Evolutionary conservation across 1,140 invertebrate species (phyloP).

Genomic region (Ruditapes philippinarum): DNA sequence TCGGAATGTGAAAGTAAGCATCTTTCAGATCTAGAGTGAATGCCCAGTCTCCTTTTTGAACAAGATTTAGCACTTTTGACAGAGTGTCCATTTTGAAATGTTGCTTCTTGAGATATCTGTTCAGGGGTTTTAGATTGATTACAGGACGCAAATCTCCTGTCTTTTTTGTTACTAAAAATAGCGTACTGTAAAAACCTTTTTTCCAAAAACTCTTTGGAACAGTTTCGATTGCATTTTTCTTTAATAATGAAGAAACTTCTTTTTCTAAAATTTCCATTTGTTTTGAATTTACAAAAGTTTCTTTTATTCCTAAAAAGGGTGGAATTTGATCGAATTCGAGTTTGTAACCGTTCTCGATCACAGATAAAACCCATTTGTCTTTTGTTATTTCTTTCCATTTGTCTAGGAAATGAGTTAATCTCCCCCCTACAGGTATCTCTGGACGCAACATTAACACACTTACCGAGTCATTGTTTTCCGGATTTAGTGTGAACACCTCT

Average conservation of each 20-base stretch:
- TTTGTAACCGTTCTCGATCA: neutral
- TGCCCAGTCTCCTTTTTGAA: constrained; percentile 28
- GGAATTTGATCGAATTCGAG: neutral
- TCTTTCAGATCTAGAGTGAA: constrained; percentile 53
- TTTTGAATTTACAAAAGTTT: neutral
- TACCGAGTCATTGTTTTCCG: neutral
- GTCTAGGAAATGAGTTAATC: neutral
- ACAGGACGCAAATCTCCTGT: constrained; percentile 22
- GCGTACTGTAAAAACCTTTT: neutral
- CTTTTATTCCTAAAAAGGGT: neutral
- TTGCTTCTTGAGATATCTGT: constrained; percentile 25
- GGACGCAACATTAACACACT: neutral
- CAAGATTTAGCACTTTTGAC: neutral
- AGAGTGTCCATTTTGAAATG: constrained; percentile 51
- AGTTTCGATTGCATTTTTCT: neutral
- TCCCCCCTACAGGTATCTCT: neutral
- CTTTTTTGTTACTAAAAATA: neutral
- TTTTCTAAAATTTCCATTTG: neutral
- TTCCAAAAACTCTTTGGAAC: neutral
- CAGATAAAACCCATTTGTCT: neutral
- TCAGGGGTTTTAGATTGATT: constrained; percentile 35
- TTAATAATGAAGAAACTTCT: neutral
- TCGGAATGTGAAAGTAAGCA: constrained; percentile 19
- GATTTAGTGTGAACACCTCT: too few relatives aligned
- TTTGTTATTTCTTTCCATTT: neutral